These are phyloP conservation scores for Neomonachus schauinslandi DNA, from an alignment of 2,113 vertebrate genomes.

Conservation along the genomic window DNA sequence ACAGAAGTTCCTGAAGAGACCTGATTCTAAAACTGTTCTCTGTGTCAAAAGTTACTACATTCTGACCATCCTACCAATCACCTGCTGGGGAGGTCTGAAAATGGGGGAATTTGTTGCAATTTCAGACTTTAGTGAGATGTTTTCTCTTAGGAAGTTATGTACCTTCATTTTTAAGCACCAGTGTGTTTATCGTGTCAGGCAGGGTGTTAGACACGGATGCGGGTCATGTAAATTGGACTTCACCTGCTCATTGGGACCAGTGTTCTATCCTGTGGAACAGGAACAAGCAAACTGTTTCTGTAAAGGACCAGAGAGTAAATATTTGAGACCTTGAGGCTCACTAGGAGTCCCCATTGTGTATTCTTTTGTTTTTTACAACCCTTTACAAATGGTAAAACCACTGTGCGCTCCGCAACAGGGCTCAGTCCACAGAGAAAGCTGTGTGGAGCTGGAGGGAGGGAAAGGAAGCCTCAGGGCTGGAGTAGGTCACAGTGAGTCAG, in stretches of 20 bases:
- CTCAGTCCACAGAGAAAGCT: background rate
- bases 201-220: background rate
- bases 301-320: background rate
- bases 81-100: background rate
- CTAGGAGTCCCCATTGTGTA: background rate
- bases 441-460: background rate
- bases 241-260: background rate
- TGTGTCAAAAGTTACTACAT: slow-evolving; percentile 26
- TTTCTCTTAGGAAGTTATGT: slow-evolving; percentile 10
- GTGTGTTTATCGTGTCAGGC: background rate
- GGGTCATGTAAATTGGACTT: background rate
- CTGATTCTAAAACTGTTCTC: slow-evolving; percentile 63
- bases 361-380: background rate
- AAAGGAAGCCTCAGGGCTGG: background rate
- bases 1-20: background rate
- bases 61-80: background rate
- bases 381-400: background rate
- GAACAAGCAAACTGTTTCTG: background rate
- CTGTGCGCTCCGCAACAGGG: background rate
- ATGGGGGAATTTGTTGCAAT: background rate
- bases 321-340: background rate
- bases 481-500: background rate
- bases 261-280: background rate
- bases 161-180: slow-evolving; percentile 19
- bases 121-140: background rate